Base-by-base conservation (phyloP, 2,797 vertebrate species). In the Diplodus sargus region DNA sequence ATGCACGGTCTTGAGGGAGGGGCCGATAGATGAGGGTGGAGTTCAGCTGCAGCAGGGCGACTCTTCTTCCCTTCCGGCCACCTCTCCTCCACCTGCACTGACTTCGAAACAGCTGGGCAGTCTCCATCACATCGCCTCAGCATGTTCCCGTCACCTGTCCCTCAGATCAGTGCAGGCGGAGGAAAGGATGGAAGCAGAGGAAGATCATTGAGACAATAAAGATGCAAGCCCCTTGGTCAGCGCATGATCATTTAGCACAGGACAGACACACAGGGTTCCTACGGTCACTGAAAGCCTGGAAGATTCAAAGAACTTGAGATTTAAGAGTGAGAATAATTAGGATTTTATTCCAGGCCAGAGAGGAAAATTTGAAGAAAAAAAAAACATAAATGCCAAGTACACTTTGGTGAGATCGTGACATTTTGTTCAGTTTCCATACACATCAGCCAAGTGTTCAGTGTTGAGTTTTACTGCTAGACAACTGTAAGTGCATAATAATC, bases 1-100 rank as follows among this genome's bases (percentile, higher is more conserved):
- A 98, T 79, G 96, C 97, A 57, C 95, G 97, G 91, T 99, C 97
- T 95, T 99, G 98, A 97, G 96, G 94, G 85, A 78, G 74, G 74
- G 78, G 67, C 57, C 22, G 76, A 45, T 54, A 68, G 66, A 84
- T 56, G 66, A 81, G 79, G 84, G 86, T 56, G 92, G 93, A 94
- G 93, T 91, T 90, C 86, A 89, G 84, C 83, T 74, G 78, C 70
- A 53, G 84, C 77, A 34, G 51, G 84, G 74, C 81, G 13, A 60
- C 78, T 74, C 72, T 79, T 83, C 84, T 69, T 75, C 68, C 85
- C 74, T 58, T 52, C 78, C 17, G n/a, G n/a, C 61, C 78, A 15
- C 79, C 81, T 74, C 67, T 92, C 87, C 84, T 86, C 80, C 89
- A 89, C 77, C 87, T 87, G 89, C 90, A 89, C 87, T 82, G 84